phyloP scores from a whole-genome alignment of 2,113 vertebrate genomes.

The Albula glossodonta region DNA sequence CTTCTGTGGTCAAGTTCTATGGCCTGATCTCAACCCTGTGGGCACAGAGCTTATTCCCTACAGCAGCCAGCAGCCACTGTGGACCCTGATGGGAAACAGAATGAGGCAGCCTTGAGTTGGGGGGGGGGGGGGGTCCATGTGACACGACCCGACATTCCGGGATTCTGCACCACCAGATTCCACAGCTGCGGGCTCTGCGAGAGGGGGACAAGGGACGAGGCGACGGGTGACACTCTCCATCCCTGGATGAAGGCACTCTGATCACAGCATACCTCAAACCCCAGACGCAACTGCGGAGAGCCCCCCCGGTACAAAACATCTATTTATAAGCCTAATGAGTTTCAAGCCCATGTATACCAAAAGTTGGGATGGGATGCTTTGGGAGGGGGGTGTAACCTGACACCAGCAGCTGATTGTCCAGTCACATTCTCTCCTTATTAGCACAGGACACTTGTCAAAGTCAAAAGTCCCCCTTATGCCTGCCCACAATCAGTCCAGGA shows the following conservation, averaged over 20 bases:
- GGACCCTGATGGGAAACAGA: not conserved
- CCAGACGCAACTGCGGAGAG: constrained; percentile 13
- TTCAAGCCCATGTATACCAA: not conserved
- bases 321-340: constrained; percentile 9
- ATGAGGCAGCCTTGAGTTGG: constrained; percentile 32
- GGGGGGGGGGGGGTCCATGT: constrained; percentile 27
- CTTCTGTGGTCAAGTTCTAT: too few relatives aligned
- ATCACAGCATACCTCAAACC: constrained; percentile 33
- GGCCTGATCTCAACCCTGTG: not conserved
- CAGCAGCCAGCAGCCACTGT: not conserved
- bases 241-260: constrained; percentile 25
- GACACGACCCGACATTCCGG: constrained; percentile 46
- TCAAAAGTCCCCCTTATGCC: not conserved
- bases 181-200: constrained; percentile 26
- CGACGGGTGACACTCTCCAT: constrained; percentile 41
- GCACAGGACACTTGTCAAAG: not conserved
- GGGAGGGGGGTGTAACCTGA: not conserved
- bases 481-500: not conserved
- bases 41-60: too few relatives aligned
- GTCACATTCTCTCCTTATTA: not conserved
- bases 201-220: constrained; percentile 37
- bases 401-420: not conserved
- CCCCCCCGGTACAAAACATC: not conserved
- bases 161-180: constrained; percentile 27
- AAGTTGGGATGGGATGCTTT: not conserved